These are phyloP conservation scores for Theretra japonica DNA, from an alignment of 2,888 invertebrate genomes.

Conservation along the genomic window DNA sequence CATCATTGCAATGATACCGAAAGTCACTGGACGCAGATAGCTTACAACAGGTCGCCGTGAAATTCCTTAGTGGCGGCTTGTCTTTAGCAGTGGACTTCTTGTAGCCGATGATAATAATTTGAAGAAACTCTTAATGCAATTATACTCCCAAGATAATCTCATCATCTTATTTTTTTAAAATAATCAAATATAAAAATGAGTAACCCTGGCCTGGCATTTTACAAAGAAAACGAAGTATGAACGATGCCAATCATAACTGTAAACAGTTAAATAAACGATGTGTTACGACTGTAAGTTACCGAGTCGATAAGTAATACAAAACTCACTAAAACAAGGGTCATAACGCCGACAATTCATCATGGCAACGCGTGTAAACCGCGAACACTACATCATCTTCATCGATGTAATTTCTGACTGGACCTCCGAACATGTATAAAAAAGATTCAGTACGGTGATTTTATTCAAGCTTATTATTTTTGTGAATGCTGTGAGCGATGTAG, in stretches of 20 bases:
- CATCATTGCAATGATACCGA: too few relatives aligned
- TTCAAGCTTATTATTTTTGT: too few relatives aligned
- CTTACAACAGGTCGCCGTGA: too few relatives aligned
- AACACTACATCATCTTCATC: constrained; percentile 71
- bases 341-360: constrained; percentile 68
- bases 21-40: too few relatives aligned
- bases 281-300: constrained; percentile 44
- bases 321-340: constrained; percentile 62
- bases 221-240: constrained; percentile 33
- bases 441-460: constrained; percentile 27
- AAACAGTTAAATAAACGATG: constrained; percentile 41
- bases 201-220: not conserved
- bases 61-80: too few relatives aligned
- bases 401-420: constrained; percentile 40
- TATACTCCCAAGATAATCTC: too few relatives aligned
- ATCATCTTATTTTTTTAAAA: too few relatives aligned
- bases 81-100: too few relatives aligned
- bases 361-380: constrained; percentile 62
- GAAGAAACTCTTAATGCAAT: too few relatives aligned
- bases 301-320: constrained; percentile 58
- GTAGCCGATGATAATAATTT: too few relatives aligned
- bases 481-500: too few relatives aligned
- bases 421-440: constrained; percentile 19
- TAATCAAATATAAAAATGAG: not conserved
- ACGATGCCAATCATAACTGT: constrained; percentile 39